Base-by-base conservation (phyloP, 2,888 invertebrate genomes). In the Trissolcus japonicus region DNA sequence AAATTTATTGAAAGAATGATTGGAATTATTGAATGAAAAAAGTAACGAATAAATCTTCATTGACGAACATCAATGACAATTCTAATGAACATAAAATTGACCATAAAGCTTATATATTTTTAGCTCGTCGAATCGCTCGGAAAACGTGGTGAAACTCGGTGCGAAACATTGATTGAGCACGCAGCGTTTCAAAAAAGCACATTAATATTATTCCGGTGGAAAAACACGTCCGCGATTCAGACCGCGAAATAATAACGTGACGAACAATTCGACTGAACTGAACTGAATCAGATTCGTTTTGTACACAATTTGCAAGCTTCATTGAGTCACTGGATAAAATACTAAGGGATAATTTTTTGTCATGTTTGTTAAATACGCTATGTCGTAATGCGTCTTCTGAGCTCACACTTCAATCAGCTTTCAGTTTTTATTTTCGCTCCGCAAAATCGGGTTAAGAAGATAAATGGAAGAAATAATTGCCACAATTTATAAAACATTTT, bases 301-400 rank as follows among this genome's bases (percentile, higher is more conserved):
- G 68, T 57, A 59, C 68, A 53, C 57, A 63, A 75, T 75, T 75
- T 69, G 68, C 67, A 75, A 75, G 67, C 54, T 75, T 75, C 75
- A 68, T 69, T 75, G 68, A 63, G 63, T 61, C 35, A 35, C 41
- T 29, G 60, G 50, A 59, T 62, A 59, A 69, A 75, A 69, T 35
- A 6, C 11, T 75, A 68, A 68, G 59, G 54, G 62, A 75, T 59
- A 35, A 67, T 53, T 68, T 68, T 68, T 74, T 68, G 63, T 54
- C 53, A 48, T 68, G 62, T 67, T 74, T 68, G 62, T 63, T 74
- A 68, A 74, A 74, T 63, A 62, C 61, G 68, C 63, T 67, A 50
- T 55, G 57, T 56, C 56, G 54, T 68, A 74, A 68, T 74, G 63
- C 46, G 62, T 17, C 74, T 68, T 57, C 63, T 62, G 57, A 57